Conservation (phyloP, 2,113 vertebrate genomes). For the Capricornis sumatraensis region DNA sequence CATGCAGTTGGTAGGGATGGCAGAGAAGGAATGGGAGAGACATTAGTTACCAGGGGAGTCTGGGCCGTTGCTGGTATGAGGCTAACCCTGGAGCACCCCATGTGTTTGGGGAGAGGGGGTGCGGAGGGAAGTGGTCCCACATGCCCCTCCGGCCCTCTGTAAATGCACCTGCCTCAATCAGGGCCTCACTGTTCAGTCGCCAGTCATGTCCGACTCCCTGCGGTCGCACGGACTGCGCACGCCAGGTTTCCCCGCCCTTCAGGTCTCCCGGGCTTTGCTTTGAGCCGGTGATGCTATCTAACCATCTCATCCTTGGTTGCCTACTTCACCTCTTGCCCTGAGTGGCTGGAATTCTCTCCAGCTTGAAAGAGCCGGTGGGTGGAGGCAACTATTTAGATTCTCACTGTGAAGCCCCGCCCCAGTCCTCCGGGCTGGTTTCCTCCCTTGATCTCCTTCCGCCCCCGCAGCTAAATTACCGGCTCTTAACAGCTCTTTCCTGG, state of each 20-base stretch:
- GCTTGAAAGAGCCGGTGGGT: not conserved
- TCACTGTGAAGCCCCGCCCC: not conserved
- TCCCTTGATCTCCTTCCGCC: not conserved
- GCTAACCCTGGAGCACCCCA: too few relatives aligned
- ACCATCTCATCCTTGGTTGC: not conserved
- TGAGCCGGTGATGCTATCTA: not conserved
- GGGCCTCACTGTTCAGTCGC: not conserved
- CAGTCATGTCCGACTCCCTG: not conserved
- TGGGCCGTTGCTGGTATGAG: not conserved
- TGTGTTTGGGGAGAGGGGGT: accelerated
- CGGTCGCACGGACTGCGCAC: accelerated
- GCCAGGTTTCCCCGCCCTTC: not conserved
- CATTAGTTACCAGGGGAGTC: not conserved
- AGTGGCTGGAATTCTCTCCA: not conserved
- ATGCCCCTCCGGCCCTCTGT: not conserved
- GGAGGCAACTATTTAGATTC: not conserved
- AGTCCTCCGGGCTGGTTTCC: not conserved
- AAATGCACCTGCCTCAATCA: not conserved
- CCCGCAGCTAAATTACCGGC: not conserved
- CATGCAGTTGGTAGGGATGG: not conserved
- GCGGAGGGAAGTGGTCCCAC: accelerated
- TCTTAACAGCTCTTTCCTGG: not conserved
- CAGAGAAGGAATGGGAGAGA: not conserved
- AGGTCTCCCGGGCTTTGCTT: not conserved
- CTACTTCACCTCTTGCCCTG: accelerated